A percentile compares a stretch with the other conserved stretches of the same genome.
These are phyloP conservation scores for Eristalis tenax DNA, from an alignment of 2,888 invertebrate genomes.

Conservation along the genomic window DNA sequence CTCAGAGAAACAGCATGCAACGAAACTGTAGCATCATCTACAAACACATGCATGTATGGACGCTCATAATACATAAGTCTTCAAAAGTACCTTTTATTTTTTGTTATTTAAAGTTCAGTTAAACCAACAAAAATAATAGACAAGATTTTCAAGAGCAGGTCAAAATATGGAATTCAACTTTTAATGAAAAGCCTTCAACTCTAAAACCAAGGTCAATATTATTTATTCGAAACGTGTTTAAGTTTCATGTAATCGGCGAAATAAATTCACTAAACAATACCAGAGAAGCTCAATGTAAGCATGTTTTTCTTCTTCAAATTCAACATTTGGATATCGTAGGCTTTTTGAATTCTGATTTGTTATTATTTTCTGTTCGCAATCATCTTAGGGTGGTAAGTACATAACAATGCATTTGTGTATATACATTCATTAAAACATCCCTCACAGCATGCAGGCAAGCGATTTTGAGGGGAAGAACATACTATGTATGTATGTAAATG, in stretches of 20 bases:
- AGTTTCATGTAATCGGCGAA: conserved; percentile 53
- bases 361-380: background rate
- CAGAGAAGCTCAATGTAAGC: background rate
- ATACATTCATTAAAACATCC: background rate
- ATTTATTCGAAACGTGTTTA: conserved; percentile 63
- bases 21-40: background rate
- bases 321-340: background rate
- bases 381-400: background rate
- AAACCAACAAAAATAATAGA: conserved; percentile 10
- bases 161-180: conserved; percentile 59
- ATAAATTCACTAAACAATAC: conserved; percentile 2
- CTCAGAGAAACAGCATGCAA: background rate
- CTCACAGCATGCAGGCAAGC: background rate
- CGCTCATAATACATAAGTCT: background rate
- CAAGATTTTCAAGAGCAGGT: conserved; percentile 55
- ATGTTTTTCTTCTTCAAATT: background rate
- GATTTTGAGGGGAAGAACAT: background rate
- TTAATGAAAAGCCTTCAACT: conserved; percentile 53
- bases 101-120: background rate
- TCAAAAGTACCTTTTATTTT: background rate
- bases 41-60: background rate
- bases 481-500: background rate
- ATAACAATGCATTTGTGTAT: background rate
- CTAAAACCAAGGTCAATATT: conserved; percentile 61
- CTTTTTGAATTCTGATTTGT: background rate